Conservation (phyloP, 1,140 invertebrate genomes). For the Drosophila hydei region DNA sequence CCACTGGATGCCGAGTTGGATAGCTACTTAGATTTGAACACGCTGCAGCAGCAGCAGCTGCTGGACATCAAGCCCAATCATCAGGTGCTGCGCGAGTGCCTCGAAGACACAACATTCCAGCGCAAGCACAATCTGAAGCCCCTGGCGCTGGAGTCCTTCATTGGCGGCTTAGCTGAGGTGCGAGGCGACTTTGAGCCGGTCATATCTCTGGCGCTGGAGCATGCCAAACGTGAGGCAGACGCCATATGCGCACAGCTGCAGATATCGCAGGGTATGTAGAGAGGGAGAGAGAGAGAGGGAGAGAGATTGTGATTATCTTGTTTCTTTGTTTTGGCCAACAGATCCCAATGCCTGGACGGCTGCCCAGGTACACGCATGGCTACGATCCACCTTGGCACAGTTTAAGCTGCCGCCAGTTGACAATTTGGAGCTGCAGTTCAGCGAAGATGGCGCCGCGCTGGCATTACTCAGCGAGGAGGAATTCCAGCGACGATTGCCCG, state of each 20-base stretch:
- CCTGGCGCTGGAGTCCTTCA: slow-evolving; percentile 86
- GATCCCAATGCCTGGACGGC: slow-evolving; percentile 94
- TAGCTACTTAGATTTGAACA: slow-evolving; percentile 76
- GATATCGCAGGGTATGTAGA: slow-evolving; percentile 92
- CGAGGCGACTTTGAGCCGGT: slow-evolving; percentile 91
- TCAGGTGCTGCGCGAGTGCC: slow-evolving; percentile 90
- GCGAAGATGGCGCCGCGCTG: slow-evolving; percentile 89
- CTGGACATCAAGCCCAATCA: slow-evolving; percentile 86
- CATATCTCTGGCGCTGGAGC: slow-evolving; percentile 92
- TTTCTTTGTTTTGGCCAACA: slow-evolving; percentile 82
- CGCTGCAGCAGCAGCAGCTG: slow-evolving; percentile 52
- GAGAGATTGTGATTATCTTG: neutral
- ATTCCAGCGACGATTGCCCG: slow-evolving; percentile 91
- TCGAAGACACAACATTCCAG: slow-evolving; percentile 93
- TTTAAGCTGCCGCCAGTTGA: slow-evolving; percentile 89
- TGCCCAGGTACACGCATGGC: slow-evolving; percentile 93
- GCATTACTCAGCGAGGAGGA: slow-evolving; percentile 92
- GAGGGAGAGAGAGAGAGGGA: neutral
- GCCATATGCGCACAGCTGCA: slow-evolving; percentile 92
- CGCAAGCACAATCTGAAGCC: slow-evolving; percentile 91
- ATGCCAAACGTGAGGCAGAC: slow-evolving; percentile 92
- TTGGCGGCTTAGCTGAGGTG: slow-evolving; percentile 85
- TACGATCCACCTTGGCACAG: slow-evolving; percentile 92
- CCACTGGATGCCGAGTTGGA: slow-evolving; percentile 80
- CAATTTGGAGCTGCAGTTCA: slow-evolving; percentile 88